A percentile compares a stretch with the other conserved stretches of the same genome.
Evolutionary conservation across 2,797 vertebrate genomes (phyloP).

Genomic region (Melopsittacus undulatus): DNA sequence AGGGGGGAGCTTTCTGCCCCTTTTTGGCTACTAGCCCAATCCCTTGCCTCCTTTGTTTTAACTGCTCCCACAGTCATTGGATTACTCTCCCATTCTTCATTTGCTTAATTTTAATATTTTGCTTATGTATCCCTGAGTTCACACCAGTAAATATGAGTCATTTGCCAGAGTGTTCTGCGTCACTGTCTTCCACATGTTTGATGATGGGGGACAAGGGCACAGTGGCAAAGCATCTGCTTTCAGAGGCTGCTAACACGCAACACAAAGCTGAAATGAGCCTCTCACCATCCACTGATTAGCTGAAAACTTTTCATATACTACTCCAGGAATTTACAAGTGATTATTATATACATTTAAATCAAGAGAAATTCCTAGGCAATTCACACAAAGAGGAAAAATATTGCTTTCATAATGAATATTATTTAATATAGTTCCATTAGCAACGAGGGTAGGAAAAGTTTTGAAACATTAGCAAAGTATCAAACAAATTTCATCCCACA

Average conservation of each 20-base stretch:
- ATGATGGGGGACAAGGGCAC: rapidly evolving
- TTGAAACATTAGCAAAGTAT: neutral
- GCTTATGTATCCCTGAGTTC: neutral
- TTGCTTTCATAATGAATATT: neutral
- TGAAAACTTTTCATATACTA: neutral
- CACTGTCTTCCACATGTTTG: neutral
- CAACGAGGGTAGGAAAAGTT: neutral
- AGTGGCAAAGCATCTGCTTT: neutral
- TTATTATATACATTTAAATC: neutral
- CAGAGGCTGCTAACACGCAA: neutral
- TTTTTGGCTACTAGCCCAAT: neutral
- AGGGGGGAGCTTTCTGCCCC: neutral
- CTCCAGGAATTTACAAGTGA: neutral
- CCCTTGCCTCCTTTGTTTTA: neutral
- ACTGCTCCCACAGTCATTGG: neutral
- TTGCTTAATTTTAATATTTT: neutral
- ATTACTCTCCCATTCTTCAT: neutral
- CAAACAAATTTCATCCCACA: neutral
- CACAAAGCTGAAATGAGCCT: neutral
- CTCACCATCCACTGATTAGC: neutral
- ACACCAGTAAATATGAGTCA: neutral
- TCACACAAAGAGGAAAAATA: neutral
- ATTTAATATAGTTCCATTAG: neutral
- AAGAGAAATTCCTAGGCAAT: neutral
- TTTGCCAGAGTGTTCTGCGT: neutral